Evolutionary conservation across 2,888 invertebrate species (phyloP).

Genomic region (Pilophorus perplexus): DNA sequence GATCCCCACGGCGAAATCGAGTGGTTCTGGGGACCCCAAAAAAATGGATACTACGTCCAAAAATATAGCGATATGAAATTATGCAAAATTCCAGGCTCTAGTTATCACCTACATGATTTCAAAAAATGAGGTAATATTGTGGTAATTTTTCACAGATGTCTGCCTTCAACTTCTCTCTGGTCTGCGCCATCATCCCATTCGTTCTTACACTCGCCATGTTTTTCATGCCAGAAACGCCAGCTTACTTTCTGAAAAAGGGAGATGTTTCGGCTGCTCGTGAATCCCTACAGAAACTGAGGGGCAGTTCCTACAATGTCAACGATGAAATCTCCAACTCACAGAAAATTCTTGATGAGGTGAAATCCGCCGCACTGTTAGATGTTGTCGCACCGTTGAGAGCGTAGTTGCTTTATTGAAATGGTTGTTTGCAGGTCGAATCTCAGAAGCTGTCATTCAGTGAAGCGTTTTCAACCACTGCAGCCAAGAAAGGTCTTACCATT

Average conservation of each 20-base stretch:
- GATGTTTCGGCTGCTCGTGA: slow-evolving; percentile 64
- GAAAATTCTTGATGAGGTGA: slow-evolving; percentile 53
- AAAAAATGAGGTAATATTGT: too few relatives aligned
- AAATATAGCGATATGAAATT: too few relatives aligned
- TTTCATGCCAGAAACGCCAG: slow-evolving; percentile 86
- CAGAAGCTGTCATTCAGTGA: slow-evolving; percentile 59
- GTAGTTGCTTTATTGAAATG: too few relatives aligned
- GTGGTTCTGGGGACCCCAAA: too few relatives aligned
- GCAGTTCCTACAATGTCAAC: slow-evolving; percentile 65
- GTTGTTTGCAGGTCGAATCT: slow-evolving; percentile 26
- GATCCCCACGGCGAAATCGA: too few relatives aligned
- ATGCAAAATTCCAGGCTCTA: too few relatives aligned
- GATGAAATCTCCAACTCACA: slow-evolving; percentile 64
- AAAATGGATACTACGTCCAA: too few relatives aligned
- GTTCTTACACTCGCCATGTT: slow-evolving; percentile 69
- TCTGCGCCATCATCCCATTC: slow-evolving; percentile 66
- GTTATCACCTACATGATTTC: too few relatives aligned
- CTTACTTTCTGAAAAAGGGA: slow-evolving; percentile 59
- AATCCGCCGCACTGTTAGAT: too few relatives aligned
- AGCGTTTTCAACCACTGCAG: slow-evolving; percentile 62
- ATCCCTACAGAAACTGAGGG: slow-evolving; percentile 72
- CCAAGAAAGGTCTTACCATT: slow-evolving; percentile 66
- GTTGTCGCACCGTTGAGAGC: too few relatives aligned
- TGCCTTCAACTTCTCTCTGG: slow-evolving; percentile 62
- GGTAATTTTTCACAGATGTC: too few relatives aligned